Evolutionary conservation across 2,113 vertebrate species (phyloP), one percentile per base, ranked within the genome.

Genomic region (Pica pica): DNA sequence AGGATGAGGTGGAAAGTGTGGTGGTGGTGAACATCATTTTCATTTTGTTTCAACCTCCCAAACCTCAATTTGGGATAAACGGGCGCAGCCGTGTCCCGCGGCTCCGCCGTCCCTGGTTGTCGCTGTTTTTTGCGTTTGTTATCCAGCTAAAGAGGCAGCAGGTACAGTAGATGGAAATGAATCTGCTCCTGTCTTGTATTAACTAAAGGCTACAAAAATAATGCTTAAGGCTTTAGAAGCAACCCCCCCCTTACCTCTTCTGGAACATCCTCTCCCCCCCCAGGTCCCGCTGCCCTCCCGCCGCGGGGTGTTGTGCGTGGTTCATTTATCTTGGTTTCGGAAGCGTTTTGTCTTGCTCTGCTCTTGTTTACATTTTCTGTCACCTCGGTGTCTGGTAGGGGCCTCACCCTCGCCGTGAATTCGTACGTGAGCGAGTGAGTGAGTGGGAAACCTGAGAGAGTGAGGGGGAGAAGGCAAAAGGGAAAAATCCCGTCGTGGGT

Each of bases 341-440:
- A 50, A 88, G 82, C 37, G 8, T 93, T 95, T 84, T 86, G 67
- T 95, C 68, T 79, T 93, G 88, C 84, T 85, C 49, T 50, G 67
- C 80, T 91, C 79, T 94, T 93, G 93, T 95, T 95, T 85, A 82
- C 96, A 90, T 77, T 94, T 92, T 52, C 50, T 88, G 46, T 89
- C 17, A 78, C 41, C 55, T 71, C 69, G 64, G 41, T 89, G 59
- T 79, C 55, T 56, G 73, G 46, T 23, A 64, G 90, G 63, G 31
- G 56, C 91, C 84, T 71, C 75, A 33, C 85, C 68, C 87, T 56
- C 10, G 12, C 1, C 42, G 82, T 44, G 87, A 59, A 85, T 28
- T 19, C 13, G 94, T 46, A 76, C 6, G 44, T 77, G 93, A 41
- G 10, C 6, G 41, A 83, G 49, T 7, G 35, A 93, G 87, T 30